Percentiles rank a stretch among this genome's conserved stretches.
Conservation (phyloP, 2,113 vertebrate genomes). For the Phyllopteryx taeniolatus region DNA sequence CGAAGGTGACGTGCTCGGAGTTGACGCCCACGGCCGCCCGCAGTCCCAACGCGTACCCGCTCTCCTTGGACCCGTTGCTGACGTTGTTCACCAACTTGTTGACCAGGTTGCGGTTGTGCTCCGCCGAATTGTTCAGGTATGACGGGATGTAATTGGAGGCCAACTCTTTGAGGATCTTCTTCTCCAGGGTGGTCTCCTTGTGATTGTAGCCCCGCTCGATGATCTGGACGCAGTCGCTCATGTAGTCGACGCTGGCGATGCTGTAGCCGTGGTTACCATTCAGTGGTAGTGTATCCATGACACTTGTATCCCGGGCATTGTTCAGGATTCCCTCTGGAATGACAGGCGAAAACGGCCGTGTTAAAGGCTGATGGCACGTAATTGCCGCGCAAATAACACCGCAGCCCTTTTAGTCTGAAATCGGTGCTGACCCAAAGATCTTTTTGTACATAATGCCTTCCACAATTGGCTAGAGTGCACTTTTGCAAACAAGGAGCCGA, state of each 20-base stretch:
- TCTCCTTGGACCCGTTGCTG: constrained; percentile 83
- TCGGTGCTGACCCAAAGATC: not conserved
- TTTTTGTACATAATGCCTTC: not conserved
- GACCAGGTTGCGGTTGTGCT: constrained; percentile 93
- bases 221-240: constrained; percentile 99
- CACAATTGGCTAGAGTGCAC: not conserved
- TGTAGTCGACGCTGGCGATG: constrained; percentile 92
- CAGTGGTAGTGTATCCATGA: constrained; percentile 99
- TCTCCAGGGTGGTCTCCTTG: constrained; percentile 94
- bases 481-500: not conserved
- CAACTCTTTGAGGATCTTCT: constrained; percentile 98
- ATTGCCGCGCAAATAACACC: constrained; percentile 26
- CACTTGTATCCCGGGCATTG: constrained; percentile 99
- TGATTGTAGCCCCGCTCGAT: constrained; percentile 93
- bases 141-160: constrained; percentile 97
- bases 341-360: constrained; percentile 45
- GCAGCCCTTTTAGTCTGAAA: constrained; percentile 19
- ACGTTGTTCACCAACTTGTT: constrained; percentile 94
- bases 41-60: constrained; percentile 79
- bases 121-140: constrained; percentile 92
- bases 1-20: constrained; percentile 64
- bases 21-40: constrained; percentile 73
- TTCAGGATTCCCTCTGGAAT: constrained; percentile 98
- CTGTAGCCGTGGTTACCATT: constrained; percentile 99
- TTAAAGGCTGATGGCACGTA: constrained; percentile 43